Base-by-base conservation (phyloP, 2,888 invertebrate species). In the Prosopocoilus inquinatus region DNA sequence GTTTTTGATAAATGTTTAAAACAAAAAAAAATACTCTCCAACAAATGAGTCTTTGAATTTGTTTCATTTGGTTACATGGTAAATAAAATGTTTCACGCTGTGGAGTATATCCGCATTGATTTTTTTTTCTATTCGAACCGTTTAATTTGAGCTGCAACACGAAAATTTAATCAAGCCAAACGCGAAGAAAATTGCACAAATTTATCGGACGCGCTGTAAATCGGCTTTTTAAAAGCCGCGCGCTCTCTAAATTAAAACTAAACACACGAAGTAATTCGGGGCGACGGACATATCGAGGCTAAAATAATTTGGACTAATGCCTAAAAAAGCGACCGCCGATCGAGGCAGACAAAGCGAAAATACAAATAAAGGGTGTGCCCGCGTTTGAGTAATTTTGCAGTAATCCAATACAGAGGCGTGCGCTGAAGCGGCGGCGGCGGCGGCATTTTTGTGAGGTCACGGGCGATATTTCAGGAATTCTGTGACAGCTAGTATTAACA, bases 321-420 rank as follows among this genome's bases (percentile, higher is more conserved):
- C 9, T 41, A 41, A 41, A 28, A 38, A 41, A 41, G 41, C 41
- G 12, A 41, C 16, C 41, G 16, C 16, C 16, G 41, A n/a, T 41
- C 41, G 13, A 3, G 12, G 41, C 15, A 41, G 16, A 41, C 12
- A 16, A 41, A 41, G 16, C 9, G 41, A 39, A 50, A 39, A 50
- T 50, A 58, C 45, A 57, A 54, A 58, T 52, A 51, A 50, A 58
- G 50, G 58, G 55, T 41, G 58, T 55, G 54, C 45, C 55, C 50
- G 55, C 46, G 45, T 53, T 57, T 58, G 54, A 58, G 44, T 58
- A 55, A 55, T 58, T 58, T 55, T 47, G 38, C 48, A 38, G 47
- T 45, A 28, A 48, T 48, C 34, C 48, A 20, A 48, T 48, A 32
- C 15, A 50, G 43, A 46, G 46, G 46, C 36, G 41, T 41, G 41